phyloP scores from a whole-genome alignment of 2,113 vertebrate species.

The Pavo muticus region DNA sequence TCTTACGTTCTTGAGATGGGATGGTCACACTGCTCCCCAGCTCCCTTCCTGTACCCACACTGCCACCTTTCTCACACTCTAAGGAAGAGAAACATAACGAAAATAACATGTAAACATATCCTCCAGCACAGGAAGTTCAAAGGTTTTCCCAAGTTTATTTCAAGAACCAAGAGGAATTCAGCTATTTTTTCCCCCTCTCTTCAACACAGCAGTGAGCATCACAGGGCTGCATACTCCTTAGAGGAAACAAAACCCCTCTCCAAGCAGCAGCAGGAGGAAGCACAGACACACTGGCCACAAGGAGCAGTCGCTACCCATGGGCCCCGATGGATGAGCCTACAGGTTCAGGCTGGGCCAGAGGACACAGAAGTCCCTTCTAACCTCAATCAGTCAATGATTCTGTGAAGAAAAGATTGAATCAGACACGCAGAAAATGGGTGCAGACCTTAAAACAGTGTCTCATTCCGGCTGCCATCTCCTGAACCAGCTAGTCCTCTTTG shows the following conservation, averaged over 20 bases:
- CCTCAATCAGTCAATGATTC: background rate
- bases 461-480: background rate
- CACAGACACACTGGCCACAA: background rate
- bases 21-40: background rate
- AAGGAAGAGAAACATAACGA: slow-evolving; percentile 24
- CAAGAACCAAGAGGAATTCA: slow-evolving; percentile 26
- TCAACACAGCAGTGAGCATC: background rate
- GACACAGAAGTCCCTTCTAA: too few relatives aligned
- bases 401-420: background rate
- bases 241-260: background rate
- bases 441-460: background rate
- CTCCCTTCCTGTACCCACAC: background rate
- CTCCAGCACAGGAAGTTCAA: slow-evolving; percentile 53
- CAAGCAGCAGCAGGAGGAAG: background rate
- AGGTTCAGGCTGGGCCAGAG: too few relatives aligned
- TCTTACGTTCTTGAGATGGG: background rate
- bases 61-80: background rate
- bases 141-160: slow-evolving; percentile 32
- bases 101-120: slow-evolving; percentile 30
- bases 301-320: background rate
- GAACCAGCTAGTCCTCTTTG: background rate
- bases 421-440: background rate
- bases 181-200: background rate
- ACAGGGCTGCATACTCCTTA: background rate
- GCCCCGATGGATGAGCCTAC: background rate